Conservation (phyloP, 1,140 invertebrate species). For the Mizuhopecten yessoensis region DNA sequence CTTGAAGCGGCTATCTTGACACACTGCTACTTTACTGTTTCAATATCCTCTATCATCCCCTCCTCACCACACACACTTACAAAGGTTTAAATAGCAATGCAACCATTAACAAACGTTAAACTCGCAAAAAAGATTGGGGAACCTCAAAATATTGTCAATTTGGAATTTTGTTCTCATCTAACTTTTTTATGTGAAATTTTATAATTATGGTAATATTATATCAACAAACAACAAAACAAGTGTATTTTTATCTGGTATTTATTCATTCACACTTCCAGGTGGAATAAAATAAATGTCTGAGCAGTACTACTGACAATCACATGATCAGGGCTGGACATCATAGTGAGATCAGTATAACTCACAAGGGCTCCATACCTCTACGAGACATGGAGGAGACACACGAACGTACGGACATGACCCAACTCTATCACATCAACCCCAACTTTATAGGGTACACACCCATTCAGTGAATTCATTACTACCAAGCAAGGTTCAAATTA, state of each 20-base stretch:
- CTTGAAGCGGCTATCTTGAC: too few relatives aligned
- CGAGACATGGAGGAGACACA: background rate
- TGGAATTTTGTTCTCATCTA: too few relatives aligned
- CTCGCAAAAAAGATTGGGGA: too few relatives aligned
- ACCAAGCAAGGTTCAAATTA: too few relatives aligned
- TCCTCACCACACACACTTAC: too few relatives aligned
- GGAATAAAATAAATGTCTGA: background rate
- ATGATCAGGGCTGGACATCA: constrained; percentile 10
- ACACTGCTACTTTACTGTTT: too few relatives aligned
- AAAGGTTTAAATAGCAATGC: too few relatives aligned
- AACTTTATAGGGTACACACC: background rate
- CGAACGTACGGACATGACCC: background rate
- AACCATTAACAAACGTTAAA: too few relatives aligned
- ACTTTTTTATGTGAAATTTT: background rate
- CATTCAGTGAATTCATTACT: too few relatives aligned
- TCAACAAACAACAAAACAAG: background rate
- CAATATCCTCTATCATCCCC: too few relatives aligned
- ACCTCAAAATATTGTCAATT: too few relatives aligned
- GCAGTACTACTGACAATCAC: constrained; percentile 2
- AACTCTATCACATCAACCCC: constrained; percentile 11
- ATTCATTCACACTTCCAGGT: constrained; percentile 29
- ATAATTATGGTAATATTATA: background rate
- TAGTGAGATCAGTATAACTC: background rate
- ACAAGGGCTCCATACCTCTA: background rate
- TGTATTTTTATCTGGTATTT: constrained; percentile 1